Evolutionary conservation across 2,888 invertebrate genomes (phyloP).

Genomic region (Cryptocephalus moraei): DNA sequence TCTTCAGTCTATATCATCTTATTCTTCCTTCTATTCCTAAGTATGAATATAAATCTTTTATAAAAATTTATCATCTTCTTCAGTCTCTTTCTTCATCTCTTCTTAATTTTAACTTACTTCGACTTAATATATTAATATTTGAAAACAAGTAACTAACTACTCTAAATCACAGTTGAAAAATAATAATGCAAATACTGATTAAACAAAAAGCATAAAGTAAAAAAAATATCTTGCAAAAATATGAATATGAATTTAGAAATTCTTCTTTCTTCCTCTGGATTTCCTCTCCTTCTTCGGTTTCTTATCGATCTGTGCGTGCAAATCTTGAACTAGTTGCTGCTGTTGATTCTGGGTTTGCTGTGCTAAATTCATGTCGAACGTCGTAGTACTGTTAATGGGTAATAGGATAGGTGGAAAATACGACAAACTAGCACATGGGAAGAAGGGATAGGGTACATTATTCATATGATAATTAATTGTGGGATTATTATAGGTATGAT

Average conservation of each 20-base stretch:
- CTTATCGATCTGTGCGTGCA: neutral
- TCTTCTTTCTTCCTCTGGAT: slow-evolving; percentile 8
- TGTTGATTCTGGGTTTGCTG: slow-evolving; percentile 3
- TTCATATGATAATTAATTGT: slow-evolving; percentile 32
- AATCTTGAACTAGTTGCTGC: slow-evolving; percentile 1
- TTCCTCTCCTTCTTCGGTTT: slow-evolving; percentile 9
- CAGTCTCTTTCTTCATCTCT: too few species aligned
- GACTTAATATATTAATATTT: too few species aligned
- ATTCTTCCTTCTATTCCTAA: too few species aligned
- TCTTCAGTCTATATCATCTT: too few species aligned
- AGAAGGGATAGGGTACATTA: slow-evolving; percentile 13
- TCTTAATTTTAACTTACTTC: too few species aligned
- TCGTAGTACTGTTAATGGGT: slow-evolving; percentile 9
- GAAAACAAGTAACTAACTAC: neutral
- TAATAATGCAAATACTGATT: too few species aligned
- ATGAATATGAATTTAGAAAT: neutral
- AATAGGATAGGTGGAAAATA: slow-evolving; percentile 13
- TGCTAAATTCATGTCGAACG: slow-evolving; percentile 12
- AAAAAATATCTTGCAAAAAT: too few species aligned
- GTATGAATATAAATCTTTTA: too few species aligned
- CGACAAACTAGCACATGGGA: slow-evolving; percentile 10
- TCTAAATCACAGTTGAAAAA: neutral
- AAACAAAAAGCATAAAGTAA: too few species aligned
- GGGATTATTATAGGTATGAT: slow-evolving; percentile 30
- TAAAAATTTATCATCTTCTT: too few species aligned